A percentile compares a stretch with the other conserved stretches of the same genome.
phyloP scores from a whole-genome alignment of 2,797 vertebrate species.

The Hyperoplus lanceolatus region DNA sequence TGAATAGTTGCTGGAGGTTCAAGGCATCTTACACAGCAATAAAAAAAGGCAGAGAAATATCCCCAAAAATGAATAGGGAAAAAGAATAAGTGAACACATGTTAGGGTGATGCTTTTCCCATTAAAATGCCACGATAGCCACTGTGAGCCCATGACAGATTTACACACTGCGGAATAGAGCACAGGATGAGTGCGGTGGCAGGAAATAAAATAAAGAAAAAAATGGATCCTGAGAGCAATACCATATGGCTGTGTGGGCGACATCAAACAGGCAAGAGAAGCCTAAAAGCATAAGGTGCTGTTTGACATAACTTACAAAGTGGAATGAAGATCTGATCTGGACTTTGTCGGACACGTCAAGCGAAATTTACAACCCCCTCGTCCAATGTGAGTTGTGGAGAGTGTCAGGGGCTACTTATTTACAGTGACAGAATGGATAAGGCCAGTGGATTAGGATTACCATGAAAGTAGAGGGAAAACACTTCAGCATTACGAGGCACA shows the following conservation, averaged over 20 bases:
- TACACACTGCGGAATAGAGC: constrained; percentile 65
- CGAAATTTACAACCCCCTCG: constrained; percentile 63
- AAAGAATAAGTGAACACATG: constrained; percentile 25
- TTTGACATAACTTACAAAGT: constrained; percentile 76
- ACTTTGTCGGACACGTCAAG: constrained; percentile 62
- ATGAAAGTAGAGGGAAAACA: constrained; percentile 42
- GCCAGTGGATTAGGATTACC: constrained; percentile 45
- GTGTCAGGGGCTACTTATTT: constrained; percentile 52
- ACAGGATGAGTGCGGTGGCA: constrained; percentile 59
- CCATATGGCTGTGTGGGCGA: constrained; percentile 75
- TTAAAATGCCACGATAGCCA: constrained; percentile 44
- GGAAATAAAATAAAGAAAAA: constrained; percentile 63
- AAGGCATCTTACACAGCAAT: constrained; percentile 5
- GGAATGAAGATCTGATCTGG: constrained; percentile 76
- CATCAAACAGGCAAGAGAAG: constrained; percentile 69
- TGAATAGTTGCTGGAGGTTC: constrained; percentile 1
- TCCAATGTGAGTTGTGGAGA: constrained; percentile 38
- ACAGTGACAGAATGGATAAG: constrained; percentile 27
- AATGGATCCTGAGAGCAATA: constrained; percentile 62
- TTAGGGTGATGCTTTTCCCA: constrained; percentile 54
- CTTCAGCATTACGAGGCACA: constrained; percentile 31
- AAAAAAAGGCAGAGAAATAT: constrained; percentile 22
- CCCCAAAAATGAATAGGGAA: neutral
- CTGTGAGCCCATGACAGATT: constrained; percentile 65
- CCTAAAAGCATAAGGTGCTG: constrained; percentile 72